Base-by-base conservation (phyloP, 1,140 invertebrate genomes). In the Drosophila insularis region DNA sequence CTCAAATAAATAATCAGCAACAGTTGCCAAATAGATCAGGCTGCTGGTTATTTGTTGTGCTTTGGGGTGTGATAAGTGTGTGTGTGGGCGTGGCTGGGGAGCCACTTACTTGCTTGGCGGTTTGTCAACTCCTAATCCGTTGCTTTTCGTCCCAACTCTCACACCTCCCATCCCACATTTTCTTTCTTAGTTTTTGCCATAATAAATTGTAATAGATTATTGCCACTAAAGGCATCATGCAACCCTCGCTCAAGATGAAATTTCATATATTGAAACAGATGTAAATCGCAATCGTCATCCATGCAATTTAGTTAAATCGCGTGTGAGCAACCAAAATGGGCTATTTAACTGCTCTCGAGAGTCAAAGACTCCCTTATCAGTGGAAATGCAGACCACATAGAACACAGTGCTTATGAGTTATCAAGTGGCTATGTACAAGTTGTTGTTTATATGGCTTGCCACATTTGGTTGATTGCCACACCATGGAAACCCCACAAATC, bases 1-100 rank as follows among this genome's bases (percentile, higher is more conserved):
- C 84, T 74, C 85, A 89, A 84, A 89, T 89, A 89, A 89, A 89
- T 89, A 89, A 89, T 89, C 84, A 87, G 84, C 84, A 89, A 89
- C 84, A 87, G 84, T 89, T 87, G 84, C 84, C 84, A 78, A 89
- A 87, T 78, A 87, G 84, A 89, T 87, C 82, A 78, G 71, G 74
- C 67, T 81, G 66, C 21, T 55, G 54, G 63, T 65, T 58, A 46
- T 46, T 39, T 39, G 63, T 21, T 63, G 39, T 63, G 40, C 37
- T 27, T 31, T 43, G 13, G 40, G 21, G 46, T 59, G 55, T 60
- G 53, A 39, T 69, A 55, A 31, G 37, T 54, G 66, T 46, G 39
- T 46, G 61, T 59, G 13, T 8, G 69, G 74, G 66, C 58, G 74
- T 74, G 70, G 50, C 46, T 53, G 60, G 68, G 71, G 67, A 63